Evolutionary conservation across 2,888 invertebrate species (phyloP).

Genomic region (Scotopteryx bipunctaria): DNA sequence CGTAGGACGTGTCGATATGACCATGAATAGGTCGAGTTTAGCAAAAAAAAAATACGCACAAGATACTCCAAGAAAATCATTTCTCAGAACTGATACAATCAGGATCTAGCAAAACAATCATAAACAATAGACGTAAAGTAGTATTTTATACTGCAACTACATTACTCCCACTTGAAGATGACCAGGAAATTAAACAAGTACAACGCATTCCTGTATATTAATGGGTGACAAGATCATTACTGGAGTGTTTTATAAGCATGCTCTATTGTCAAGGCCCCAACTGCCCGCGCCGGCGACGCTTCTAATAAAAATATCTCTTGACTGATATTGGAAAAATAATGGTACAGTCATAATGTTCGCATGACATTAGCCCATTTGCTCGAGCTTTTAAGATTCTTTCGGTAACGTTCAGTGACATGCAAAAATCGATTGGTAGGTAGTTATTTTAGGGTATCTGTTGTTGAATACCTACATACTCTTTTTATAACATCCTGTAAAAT

Average conservation of each 20-base stretch:
- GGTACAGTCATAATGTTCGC: neutral
- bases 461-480: no score
- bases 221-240: slow-evolving; percentile 64
- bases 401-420: neutral
- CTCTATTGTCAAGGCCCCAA: slow-evolving; percentile 52
- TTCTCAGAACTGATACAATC: slow-evolving; percentile 29
- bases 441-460: no score
- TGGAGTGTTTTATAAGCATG: slow-evolving; percentile 59
- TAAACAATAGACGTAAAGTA: slow-evolving; percentile 36
- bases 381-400: neutral
- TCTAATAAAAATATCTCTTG: slow-evolving; percentile 11
- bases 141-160: slow-evolving; percentile 43
- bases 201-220: slow-evolving; percentile 67
- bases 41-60: neutral
- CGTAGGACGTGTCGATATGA: neutral
- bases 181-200: slow-evolving; percentile 59
- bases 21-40: neutral
- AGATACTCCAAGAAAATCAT: slow-evolving; percentile 16
- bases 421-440: neutral
- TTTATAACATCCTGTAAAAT: no score
- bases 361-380: neutral
- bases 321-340: slow-evolving; percentile 2
- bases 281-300: slow-evolving; percentile 22
- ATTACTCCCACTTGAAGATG: slow-evolving; percentile 55
- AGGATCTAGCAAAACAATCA: slow-evolving; percentile 21